phyloP scores from a whole-genome alignment of 2,113 vertebrate genomes.

The Onychostoma macrolepis region DNA sequence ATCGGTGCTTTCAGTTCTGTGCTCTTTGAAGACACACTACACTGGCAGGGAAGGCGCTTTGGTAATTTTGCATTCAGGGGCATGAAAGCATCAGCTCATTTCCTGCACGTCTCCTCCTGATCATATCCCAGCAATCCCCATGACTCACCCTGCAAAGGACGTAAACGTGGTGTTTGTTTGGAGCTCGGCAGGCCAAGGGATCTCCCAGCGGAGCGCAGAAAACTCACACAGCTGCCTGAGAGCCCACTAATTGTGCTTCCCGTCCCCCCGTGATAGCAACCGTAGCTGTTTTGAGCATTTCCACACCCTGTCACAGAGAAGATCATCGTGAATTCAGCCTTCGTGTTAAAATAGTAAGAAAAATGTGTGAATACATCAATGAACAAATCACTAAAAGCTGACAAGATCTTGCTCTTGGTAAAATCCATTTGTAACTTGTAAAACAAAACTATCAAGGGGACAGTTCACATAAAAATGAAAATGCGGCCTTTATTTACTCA shows the following conservation, averaged over 20 bases:
- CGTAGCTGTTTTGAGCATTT: constrained; percentile 24
- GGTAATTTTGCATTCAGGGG: constrained; percentile 36
- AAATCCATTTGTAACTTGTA: not conserved
- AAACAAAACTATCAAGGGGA: not conserved
- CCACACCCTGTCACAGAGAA: constrained; percentile 25
- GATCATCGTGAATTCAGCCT: constrained; percentile 9
- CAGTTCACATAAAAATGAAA: not conserved
- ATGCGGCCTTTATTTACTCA: not conserved
- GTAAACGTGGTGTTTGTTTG: constrained; percentile 65
- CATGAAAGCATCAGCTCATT: constrained; percentile 71
- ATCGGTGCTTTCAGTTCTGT: not conserved
- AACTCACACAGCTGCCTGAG: constrained; percentile 46
- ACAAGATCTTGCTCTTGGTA: not conserved
- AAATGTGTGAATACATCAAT: not conserved
- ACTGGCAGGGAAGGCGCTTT: not conserved
- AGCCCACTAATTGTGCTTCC: constrained; percentile 38
- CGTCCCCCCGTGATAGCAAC: constrained; percentile 26
- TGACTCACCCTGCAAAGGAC: constrained; percentile 65
- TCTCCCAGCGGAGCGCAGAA: constrained; percentile 62
- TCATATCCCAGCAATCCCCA: constrained; percentile 72
- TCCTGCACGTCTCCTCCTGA: constrained; percentile 64
- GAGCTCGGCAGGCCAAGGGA: constrained; percentile 74
- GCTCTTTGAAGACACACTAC: constrained; percentile 17
- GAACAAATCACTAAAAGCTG: not conserved
- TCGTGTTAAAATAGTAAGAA: not conserved